Evolutionary conservation across 2,797 vertebrate species (phyloP), one percentile per base, ranked within the genome.

Genomic region (Vespertilio murinus): DNA sequence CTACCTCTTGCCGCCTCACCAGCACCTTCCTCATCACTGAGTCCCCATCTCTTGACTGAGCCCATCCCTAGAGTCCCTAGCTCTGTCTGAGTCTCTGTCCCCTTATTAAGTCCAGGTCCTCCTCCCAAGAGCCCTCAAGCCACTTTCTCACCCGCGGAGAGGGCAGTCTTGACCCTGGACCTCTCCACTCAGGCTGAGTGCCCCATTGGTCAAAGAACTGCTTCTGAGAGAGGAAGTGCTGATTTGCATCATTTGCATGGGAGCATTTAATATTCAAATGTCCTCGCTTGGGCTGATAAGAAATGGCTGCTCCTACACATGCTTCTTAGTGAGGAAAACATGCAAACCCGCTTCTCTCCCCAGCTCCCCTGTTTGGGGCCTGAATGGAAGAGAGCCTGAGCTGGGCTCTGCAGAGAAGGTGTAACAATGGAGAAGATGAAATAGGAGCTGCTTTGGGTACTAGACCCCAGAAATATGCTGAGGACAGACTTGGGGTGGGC

Each of bases 251-350:
- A 61, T 71, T 95, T 95, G 64, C 90, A 77, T 54, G 49, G 56
- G 7, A 23, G n/a, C 28, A 69, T 94, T 95, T 94, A 86, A 91
- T 92, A 95, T 91, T 91, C 75, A 96, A 94, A 94, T 94, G 0
- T 25, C 52, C 45, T 52, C 33, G 38, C 73, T 77, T 40, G 40
- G 71, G 23, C 84, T 79, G 88, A 33, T 35, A 38, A 95, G 40
- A 65, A 91, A 52, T 49, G 30, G 61, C 38, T 90, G 40, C 42
- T 49, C 25, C 8, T 69, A 33, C 61, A 67, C 52, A 59, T 80
- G 65, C 42, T 28, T 92, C 81, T 84, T 38, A 88, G 67, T 42
- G n/a, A 88, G 59, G 61, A 59, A 91, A 88, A 75, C 42, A 65
- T 38, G 1, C 88, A 70, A 69, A 40, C 17, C 2, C 3, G 23